These are phyloP conservation scores for Drosophila colorata DNA, from an alignment of 2,888 invertebrate species.

Conservation along the genomic window DNA sequence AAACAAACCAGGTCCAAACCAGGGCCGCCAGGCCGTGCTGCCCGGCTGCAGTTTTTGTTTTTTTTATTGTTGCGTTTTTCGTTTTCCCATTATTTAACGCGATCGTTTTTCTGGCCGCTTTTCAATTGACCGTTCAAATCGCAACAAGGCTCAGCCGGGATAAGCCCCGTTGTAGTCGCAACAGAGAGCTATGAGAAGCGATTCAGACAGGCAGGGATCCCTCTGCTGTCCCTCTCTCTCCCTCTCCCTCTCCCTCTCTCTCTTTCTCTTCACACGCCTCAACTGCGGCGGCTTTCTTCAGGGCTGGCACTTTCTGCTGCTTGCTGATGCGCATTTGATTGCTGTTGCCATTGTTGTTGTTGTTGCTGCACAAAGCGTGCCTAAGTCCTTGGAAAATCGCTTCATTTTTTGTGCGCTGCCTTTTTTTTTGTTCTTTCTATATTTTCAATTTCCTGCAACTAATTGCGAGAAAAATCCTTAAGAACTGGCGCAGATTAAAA, in stretches of 20 bases:
- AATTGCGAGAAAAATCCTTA: constrained; percentile 78
- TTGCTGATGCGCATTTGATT: constrained; percentile 81
- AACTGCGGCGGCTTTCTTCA: constrained; percentile 18
- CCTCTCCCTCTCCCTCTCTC: not conserved
- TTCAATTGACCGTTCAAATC: constrained; percentile 83
- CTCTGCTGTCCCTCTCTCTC: not conserved
- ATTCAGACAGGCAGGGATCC: not conserved
- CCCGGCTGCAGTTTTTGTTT: constrained; percentile 9
- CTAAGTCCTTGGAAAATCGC: constrained; percentile 76
- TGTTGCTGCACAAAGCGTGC: constrained; percentile 53
- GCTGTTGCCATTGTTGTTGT: constrained; percentile 32
- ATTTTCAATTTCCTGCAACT: constrained; percentile 66
- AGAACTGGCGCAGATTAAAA: constrained; percentile 50
- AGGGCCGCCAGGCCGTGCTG: constrained; percentile 4
- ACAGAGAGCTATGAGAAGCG: constrained; percentile 32
- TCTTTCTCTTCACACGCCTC: constrained; percentile 52
- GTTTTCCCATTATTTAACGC: constrained; percentile 41
- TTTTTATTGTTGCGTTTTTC: constrained; percentile 11
- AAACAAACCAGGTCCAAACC: constrained; percentile 11
- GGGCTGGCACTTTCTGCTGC: constrained; percentile 42
- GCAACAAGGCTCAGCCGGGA: constrained; percentile 82
- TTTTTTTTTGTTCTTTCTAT: constrained; percentile 43
- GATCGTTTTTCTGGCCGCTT: constrained; percentile 74
- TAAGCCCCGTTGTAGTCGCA: constrained; percentile 76
- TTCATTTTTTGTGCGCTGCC: constrained; percentile 50